phyloP scores from a whole-genome alignment of 2,797 vertebrate species.

The Dendrocincla fuliginosa region DNA sequence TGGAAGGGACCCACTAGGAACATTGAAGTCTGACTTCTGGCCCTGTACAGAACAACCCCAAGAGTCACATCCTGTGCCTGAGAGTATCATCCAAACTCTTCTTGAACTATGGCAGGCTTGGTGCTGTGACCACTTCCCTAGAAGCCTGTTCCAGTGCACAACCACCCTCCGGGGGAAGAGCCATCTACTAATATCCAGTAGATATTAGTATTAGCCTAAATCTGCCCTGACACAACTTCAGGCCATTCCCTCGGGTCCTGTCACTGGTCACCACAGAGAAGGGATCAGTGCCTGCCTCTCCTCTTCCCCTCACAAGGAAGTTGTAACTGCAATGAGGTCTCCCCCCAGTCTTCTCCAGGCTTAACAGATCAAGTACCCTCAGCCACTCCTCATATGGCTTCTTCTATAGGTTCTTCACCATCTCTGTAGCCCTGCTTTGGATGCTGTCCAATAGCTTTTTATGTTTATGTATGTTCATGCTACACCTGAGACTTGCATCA shows the following conservation, averaged over 20 bases:
- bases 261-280: neutral
- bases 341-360: neutral
- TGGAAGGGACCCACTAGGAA: neutral
- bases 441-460: neutral
- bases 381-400: fast-evolving
- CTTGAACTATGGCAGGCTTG: neutral
- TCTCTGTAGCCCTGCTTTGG: neutral
- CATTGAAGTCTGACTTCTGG: fast-evolving
- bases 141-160: neutral
- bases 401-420: neutral
- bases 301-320: fast-evolving
- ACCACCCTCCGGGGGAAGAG: neutral
- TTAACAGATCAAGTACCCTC: neutral
- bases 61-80: neutral
- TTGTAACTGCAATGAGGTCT: fast-evolving
- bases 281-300: neutral
- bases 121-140: neutral
- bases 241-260: fast-evolving
- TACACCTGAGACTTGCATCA: fast-evolving
- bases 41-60: too few species aligned
- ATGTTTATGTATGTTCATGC: neutral
- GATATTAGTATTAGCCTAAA: too few species aligned
- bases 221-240: neutral
- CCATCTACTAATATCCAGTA: neutral
- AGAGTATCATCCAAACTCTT: neutral